phyloP scores from a whole-genome alignment of 2,888 invertebrate species.

The Eupithecia dodoneata region DNA sequence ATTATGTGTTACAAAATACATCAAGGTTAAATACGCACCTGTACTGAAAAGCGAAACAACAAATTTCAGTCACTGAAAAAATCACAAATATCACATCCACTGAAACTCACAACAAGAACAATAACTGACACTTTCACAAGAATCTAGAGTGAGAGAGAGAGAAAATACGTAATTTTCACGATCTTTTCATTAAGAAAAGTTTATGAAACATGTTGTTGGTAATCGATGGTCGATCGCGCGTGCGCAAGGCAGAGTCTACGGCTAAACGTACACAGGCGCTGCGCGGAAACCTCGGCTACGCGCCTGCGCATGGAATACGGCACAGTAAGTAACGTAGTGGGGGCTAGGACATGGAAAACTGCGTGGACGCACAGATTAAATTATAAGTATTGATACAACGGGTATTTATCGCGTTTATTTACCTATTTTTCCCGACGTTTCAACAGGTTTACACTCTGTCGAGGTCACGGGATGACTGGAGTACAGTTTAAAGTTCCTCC shows the following conservation, averaged over 20 bases:
- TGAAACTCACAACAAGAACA: slow-evolving; percentile 29
- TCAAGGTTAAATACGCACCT: slow-evolving; percentile 24
- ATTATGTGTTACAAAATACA: not conserved
- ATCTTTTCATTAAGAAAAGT: slow-evolving; percentile 81
- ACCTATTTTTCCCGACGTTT: too few species aligned
- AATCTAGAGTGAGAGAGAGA: slow-evolving; percentile 23
- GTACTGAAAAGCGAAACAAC: slow-evolving; percentile 10
- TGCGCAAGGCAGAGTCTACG: slow-evolving; percentile 66
- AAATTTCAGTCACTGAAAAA: slow-evolving; percentile 33
- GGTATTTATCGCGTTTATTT: too few species aligned
- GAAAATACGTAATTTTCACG: slow-evolving; percentile 51
- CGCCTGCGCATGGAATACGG: slow-evolving; percentile 46
- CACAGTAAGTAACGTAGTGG: slow-evolving; percentile 54
- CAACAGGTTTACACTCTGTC: too few species aligned
- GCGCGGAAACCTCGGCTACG: slow-evolving; percentile 60
- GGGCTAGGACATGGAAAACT: slow-evolving; percentile 75
- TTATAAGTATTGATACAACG: not conserved
- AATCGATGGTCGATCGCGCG: slow-evolving; percentile 66
- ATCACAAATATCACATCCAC: slow-evolving; percentile 29
- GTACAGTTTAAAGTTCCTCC: not conserved
- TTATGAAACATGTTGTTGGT: slow-evolving; percentile 61
- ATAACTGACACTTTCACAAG: slow-evolving; percentile 18
- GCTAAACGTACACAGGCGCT: slow-evolving; percentile 53
- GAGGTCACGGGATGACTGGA: too few species aligned
- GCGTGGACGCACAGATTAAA: slow-evolving; percentile 63